Conservation (phyloP, 2,888 invertebrate species). For the Catocala fraxini region DNA sequence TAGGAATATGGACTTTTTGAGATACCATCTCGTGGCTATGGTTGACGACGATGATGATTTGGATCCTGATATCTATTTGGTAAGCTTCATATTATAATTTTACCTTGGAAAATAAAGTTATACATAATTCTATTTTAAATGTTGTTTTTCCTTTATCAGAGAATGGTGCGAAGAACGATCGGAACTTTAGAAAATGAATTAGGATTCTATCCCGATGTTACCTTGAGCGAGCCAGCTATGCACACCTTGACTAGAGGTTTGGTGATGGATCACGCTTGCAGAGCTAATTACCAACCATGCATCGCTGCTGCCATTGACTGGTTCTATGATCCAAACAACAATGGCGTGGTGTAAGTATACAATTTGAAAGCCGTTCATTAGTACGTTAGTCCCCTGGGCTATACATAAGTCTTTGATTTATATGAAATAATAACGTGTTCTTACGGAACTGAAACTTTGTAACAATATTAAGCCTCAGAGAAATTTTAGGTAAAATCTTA, state of each 20-base stretch:
- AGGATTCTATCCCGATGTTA: constrained; percentile 67
- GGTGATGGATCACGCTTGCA: constrained; percentile 82
- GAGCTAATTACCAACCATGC: constrained; percentile 73
- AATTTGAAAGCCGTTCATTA: neutral
- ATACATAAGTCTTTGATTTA: too few relatives aligned
- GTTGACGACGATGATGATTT: constrained; percentile 65
- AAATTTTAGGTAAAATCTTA: too few relatives aligned
- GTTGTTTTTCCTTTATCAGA: constrained; percentile 51
- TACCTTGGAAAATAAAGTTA: too few relatives aligned
- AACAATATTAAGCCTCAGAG: too few relatives aligned
- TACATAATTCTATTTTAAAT: too few relatives aligned
- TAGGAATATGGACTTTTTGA: constrained; percentile 80
- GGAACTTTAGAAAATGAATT: constrained; percentile 66
- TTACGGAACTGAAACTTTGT: too few relatives aligned
- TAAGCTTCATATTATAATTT: constrained; percentile 44
- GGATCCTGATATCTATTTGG: constrained; percentile 77
- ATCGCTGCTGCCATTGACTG: constrained; percentile 79
- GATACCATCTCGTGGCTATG: constrained; percentile 65
- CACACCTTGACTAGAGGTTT: constrained; percentile 71
- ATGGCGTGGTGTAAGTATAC: constrained; percentile 69
- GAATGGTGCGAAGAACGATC: constrained; percentile 74
- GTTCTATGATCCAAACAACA: constrained; percentile 71
- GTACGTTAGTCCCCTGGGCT: too few relatives aligned
- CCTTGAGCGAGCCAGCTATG: constrained; percentile 68
- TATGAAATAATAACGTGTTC: too few relatives aligned